These are phyloP conservation scores for Pogonocichla stellata DNA, from an alignment of 2,113 vertebrate genomes.

Conservation along the genomic window DNA sequence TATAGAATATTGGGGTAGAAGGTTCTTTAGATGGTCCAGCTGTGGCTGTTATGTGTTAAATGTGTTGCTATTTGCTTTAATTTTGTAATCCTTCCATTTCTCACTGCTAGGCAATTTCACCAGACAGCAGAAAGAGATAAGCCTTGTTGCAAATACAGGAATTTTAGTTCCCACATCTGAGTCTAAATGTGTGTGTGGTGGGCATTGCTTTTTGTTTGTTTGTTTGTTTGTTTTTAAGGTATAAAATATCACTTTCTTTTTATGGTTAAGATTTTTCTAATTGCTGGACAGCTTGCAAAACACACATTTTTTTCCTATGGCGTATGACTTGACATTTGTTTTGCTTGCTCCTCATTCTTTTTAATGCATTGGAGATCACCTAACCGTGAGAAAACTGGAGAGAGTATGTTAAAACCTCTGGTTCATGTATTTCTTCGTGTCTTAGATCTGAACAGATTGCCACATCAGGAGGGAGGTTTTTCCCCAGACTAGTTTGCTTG, in stretches of 20 bases:
- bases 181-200: neutral
- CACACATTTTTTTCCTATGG: neutral
- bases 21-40: neutral
- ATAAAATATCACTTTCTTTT: neutral
- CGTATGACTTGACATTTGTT: neutral
- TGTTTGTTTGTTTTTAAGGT: neutral
- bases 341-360: neutral
- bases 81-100: neutral
- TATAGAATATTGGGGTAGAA: neutral
- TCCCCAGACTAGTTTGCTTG: neutral
- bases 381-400: neutral
- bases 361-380: neutral
- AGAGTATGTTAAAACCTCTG: neutral
- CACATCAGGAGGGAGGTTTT: neutral
- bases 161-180: neutral
- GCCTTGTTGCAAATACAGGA: neutral
- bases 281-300: neutral
- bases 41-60: neutral
- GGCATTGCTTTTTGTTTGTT: neutral
- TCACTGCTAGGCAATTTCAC: neutral
- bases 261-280: neutral
- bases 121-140: neutral
- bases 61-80: neutral
- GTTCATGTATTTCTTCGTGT: neutral
- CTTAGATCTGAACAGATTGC: neutral